Base-by-base conservation (phyloP, 2,888 invertebrate genomes). In the Endotricha flammealis region DNA sequence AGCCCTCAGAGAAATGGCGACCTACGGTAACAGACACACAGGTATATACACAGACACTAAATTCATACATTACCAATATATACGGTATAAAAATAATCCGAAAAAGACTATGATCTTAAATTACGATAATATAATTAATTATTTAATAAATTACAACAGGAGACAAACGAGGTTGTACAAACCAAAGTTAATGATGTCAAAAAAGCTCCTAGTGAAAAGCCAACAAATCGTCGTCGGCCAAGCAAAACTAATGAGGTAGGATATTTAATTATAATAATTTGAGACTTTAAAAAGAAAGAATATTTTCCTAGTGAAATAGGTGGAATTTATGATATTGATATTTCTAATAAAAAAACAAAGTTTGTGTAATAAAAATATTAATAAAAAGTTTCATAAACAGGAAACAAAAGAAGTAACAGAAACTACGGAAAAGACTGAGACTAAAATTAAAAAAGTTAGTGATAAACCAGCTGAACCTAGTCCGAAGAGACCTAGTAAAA, bases 1-100 rank as follows among this genome's bases (percentile, higher is more conserved):
- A 72, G 64, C 65, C 70, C 62, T 64, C 79, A 62, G 80, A 80
- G 61, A 73, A 76, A 57, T 67, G 80, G 81, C 83, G 78, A 79
- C 74, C 78, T 68, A 72, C 79, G 66, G 76, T 80, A 69, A 63
- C 70, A 60, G 65, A 69, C 49, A 67, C 61, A 62, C 61, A 72
- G 69, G 76, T 68, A 69, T 56, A 61, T 40, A 53, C 38, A 57
- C 34, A 49, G 46, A 51, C 39, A 53, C 45, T 20, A 20, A 3
- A 49, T 46, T 51, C 40, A 51, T 42, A 59, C 49, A 58, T 36
- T 42, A 53, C 37, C 20, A 29, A 43, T 38, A 48, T 36, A 46
- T 38, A 44, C 33, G 28, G 24, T 22, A 36, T 12, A 42, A 35
- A 43, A 12, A 14, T 7, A 38, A 37, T 27, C 38, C 32, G 41